phyloP scores from a whole-genome alignment of 2,113 vertebrate genomes.

The Amphiprion percula region DNA sequence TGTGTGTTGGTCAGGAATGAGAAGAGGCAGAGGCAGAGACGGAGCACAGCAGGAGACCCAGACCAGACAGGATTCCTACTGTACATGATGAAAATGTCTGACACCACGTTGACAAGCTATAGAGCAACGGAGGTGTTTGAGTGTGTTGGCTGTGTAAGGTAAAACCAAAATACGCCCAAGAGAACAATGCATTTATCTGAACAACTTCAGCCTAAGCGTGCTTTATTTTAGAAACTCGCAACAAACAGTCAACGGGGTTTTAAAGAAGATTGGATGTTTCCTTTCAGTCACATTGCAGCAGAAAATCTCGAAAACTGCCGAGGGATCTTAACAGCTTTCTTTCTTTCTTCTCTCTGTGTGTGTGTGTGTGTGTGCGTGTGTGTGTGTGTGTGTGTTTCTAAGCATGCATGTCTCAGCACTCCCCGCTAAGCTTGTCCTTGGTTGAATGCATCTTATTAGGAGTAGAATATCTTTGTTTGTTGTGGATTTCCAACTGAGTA shows the following conservation, averaged over 20 bases:
- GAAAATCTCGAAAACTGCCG: conserved; percentile 29
- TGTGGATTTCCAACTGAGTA: conserved; percentile 55
- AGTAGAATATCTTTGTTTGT: conserved; percentile 50
- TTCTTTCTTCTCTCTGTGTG: neutral
- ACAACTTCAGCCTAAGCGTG: neutral
- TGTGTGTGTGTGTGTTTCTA: conserved; percentile 21
- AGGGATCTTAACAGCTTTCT: conserved; percentile 50
- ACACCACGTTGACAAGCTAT: conserved; percentile 17
- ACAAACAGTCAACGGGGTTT: conserved; percentile 2
- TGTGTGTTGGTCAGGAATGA: conserved; percentile 14
- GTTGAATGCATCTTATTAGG: conserved; percentile 55
- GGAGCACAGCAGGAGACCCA: conserved; percentile 27
- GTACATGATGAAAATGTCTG: conserved; percentile 46
- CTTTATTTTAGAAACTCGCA: conserved; percentile 14
- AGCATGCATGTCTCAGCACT: conserved; percentile 2
- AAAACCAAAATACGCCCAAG: neutral
- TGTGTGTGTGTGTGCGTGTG: conserved; percentile 12
- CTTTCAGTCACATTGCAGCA: conserved; percentile 25
- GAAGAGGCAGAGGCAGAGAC: conserved; percentile 10
- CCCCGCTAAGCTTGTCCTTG: conserved; percentile 44
- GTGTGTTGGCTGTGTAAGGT: neutral
- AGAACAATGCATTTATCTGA: neutral
- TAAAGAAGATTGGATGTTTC: conserved; percentile 41
- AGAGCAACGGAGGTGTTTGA: neutral
- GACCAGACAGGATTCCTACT: conserved; percentile 33